Conservation (phyloP, 2,888 invertebrate genomes). For the Cyclophora albipunctata region DNA sequence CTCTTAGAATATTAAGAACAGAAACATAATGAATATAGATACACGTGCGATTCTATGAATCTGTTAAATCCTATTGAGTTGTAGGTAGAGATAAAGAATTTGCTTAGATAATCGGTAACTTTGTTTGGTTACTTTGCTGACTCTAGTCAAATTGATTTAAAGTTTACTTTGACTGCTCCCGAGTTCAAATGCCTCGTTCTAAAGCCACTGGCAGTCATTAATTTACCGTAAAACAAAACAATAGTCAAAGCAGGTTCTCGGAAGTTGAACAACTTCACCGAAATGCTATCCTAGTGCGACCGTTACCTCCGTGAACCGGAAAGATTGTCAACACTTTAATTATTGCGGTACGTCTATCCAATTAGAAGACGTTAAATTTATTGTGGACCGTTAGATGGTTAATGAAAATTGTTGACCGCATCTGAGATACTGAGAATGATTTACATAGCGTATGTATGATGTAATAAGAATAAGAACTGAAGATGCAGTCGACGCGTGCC, state of each 20-base stretch:
- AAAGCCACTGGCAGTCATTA: neutral
- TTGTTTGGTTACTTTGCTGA: too few relatives aligned
- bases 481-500: slow-evolving; percentile 24
- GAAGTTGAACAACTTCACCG: too few relatives aligned
- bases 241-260: slow-evolving; percentile 10
- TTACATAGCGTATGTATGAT: slow-evolving; percentile 42
- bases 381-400: slow-evolving; percentile 40
- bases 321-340: neutral
- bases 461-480: slow-evolving; percentile 30
- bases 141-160: too few relatives aligned
- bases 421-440: slow-evolving; percentile 33
- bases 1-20: neutral
- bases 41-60: too few relatives aligned
- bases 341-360: neutral
- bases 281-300: too few relatives aligned
- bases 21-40: too few relatives aligned
- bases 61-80: too few relatives aligned
- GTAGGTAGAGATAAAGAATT: too few relatives aligned
- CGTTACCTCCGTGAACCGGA: neutral
- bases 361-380: slow-evolving; percentile 6
- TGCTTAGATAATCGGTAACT: too few relatives aligned
- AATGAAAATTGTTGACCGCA: slow-evolving; percentile 40
- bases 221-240: slow-evolving; percentile 7
- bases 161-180: too few relatives aligned
- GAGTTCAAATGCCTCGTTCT: too few relatives aligned